Percentiles rank a stretch among this genome's conserved stretches.
These are phyloP conservation scores for Caenorhabditis sp. DNA, from an alignment of 2,888 invertebrate genomes.

Conservation along the genomic window DNA sequence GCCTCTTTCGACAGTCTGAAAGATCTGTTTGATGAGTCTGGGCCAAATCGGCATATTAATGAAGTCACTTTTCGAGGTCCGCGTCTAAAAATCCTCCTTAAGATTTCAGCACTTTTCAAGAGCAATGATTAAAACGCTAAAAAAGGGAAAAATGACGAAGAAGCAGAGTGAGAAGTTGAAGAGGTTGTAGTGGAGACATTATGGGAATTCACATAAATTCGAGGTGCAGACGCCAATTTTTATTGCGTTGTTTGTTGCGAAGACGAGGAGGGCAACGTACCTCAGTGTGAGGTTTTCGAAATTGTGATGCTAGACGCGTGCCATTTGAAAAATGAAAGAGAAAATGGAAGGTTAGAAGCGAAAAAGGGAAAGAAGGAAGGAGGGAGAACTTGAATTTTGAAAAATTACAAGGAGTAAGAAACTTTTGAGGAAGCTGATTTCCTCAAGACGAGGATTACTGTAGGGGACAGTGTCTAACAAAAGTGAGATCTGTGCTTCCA, in stretches of 20 bases:
- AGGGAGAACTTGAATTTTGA: constrained; percentile 21
- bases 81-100: neutral
- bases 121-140: neutral
- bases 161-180: neutral
- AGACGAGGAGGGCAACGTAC: constrained; percentile 17
- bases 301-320: constrained; percentile 32
- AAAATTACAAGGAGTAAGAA: neutral
- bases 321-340: constrained; percentile 48
- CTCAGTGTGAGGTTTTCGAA: constrained; percentile 39
- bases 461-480: too few species aligned
- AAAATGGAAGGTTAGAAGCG: constrained; percentile 4
- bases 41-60: neutral
- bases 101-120: too few species aligned
- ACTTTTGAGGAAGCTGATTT: neutral
- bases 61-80: too few species aligned
- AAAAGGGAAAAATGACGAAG: neutral
- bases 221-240: constrained; percentile 54
- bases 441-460: neutral
- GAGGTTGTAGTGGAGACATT: constrained; percentile 29
- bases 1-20: too few species aligned
- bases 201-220: constrained; percentile 61
- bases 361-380: constrained; percentile 3
- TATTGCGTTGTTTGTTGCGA: constrained; percentile 63
- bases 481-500: too few species aligned
- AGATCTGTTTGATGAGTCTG: neutral